phyloP scores from a whole-genome alignment of 2,888 invertebrate genomes.

The Agonopterix arenella region DNA sequence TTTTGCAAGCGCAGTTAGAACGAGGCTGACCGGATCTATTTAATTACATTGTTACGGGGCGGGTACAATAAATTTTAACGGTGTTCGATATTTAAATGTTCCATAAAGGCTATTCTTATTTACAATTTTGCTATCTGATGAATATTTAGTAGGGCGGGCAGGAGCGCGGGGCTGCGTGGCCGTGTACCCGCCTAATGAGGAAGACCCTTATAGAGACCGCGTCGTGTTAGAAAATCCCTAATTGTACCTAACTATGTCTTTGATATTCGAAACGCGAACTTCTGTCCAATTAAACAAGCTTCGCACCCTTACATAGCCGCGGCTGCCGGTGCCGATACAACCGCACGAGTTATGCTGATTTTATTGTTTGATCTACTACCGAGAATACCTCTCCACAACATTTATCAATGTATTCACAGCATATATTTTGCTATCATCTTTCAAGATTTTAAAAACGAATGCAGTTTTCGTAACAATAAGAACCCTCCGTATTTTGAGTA shows the following conservation, averaged over 20 bases:
- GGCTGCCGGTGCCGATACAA: conserved; percentile 10
- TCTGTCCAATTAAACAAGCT: conserved; percentile 48
- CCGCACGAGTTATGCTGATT: conserved; percentile 17
- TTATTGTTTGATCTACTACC: conserved; percentile 10
- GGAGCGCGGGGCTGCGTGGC: conserved; percentile 27
- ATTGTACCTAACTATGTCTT: conserved; percentile 59
- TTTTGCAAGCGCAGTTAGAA: conserved; percentile 41
- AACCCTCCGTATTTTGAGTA: conserved; percentile 6
- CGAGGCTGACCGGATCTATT: conserved; percentile 43
- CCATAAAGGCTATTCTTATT: conserved; percentile 46
- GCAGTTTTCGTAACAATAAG: conserved; percentile 10
- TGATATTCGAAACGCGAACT: conserved; percentile 54
- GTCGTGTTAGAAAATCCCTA: conserved; percentile 62
- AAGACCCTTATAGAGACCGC: conserved; percentile 50
- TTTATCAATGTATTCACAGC: neutral
- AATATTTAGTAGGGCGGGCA: conserved; percentile 57
- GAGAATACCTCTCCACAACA: neutral
- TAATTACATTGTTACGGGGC: conserved; percentile 52
- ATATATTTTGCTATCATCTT: neutral
- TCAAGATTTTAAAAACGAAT: conserved; percentile 8
- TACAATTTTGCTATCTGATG: conserved; percentile 53
- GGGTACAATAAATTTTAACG: conserved; percentile 48
- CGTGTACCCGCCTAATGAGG: conserved; percentile 62
- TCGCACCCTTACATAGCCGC: conserved; percentile 23
- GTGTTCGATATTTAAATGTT: conserved; percentile 44